Conservation (phyloP, 2,797 vertebrate species). For the Lepus oiostolus region DNA sequence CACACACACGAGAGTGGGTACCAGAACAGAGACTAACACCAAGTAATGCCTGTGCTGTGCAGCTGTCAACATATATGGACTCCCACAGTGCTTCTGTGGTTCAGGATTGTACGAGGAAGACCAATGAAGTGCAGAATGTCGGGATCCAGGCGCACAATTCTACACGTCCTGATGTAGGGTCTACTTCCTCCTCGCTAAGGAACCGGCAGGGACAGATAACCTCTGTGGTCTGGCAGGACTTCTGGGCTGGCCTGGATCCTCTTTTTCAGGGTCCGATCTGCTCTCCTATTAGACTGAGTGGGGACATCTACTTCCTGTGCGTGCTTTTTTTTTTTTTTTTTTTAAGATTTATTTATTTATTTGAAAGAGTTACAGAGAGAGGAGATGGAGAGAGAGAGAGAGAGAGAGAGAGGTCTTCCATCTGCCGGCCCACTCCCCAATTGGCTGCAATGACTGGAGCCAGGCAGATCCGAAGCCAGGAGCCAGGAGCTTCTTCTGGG, state of each 20-base stretch:
- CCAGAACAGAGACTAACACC: neutral
- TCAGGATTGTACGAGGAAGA: neutral
- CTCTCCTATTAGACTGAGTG: neutral
- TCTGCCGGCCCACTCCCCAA: too few relatives aligned
- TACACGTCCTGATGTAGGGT: neutral
- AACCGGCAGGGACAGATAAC: neutral
- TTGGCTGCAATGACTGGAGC: too few relatives aligned
- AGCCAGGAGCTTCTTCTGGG: too few relatives aligned
- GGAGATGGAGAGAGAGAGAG: too few relatives aligned
- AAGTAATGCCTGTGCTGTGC: neutral
- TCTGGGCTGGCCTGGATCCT: neutral
- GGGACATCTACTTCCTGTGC: neutral
- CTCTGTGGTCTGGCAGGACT: neutral
- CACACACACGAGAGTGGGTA: neutral
- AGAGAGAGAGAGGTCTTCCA: too few relatives aligned
- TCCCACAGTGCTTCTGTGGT: neutral
- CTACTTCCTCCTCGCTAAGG: neutral
- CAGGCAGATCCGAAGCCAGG: too few relatives aligned
- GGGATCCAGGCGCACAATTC: neutral
- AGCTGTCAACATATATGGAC: neutral
- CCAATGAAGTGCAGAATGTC: neutral
- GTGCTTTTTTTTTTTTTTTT: neutral
- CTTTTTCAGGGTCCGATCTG: fast-evolving
- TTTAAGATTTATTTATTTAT: too few relatives aligned
- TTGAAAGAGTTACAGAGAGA: too few relatives aligned